Evolutionary conservation across 2,888 invertebrate species (phyloP), one percentile per base, ranked within the genome.

Genomic region (Drymonia ruficornis): DNA sequence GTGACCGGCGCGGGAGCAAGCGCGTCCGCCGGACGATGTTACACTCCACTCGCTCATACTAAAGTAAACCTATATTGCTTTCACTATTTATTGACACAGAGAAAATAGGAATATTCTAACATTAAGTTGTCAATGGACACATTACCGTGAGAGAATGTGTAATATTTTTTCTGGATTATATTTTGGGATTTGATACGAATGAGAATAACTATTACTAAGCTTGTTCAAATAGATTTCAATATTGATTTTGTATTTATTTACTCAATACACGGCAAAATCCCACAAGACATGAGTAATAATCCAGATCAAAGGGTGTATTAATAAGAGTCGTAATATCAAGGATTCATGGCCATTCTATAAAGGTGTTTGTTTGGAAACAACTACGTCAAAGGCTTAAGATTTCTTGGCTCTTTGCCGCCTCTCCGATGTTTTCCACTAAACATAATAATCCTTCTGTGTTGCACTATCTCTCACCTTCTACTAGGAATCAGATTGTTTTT

Each of bases 371-470:
- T 69, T 55, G 55, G 31, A 64, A 57, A 58, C 52, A 50, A 51
- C 49, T 63, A 68, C 61, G 69, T 70, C 59, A 61, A 48, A 61
- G 36, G 19, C 16, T 47, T 69, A 66, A 56, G 52, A 66, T 75
- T 75, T 74, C 69, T 80, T 79, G 78, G 77, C 78, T 58, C 61
- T 53, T 59, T 78, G 81, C 78, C 73, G 64, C 58, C 56, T 58
- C 53, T 51, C 64, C 52, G 53, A 62, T 67, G 56, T 61, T 68
- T 55, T 51, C 55, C 54, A n/a, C n/a, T 28, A 28, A 68, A 52
- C 51, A 70, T 72, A 77, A 68, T 69, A 72, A 68, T 70, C 67
- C 58, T 69, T 67, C 61, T 51, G 52, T 53, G 55, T 55, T 53
- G 63, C 66, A n/a, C n/a, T n/a, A 65, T 69, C 65, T 74, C 71